Base-by-base conservation (phyloP, 2,888 invertebrate genomes). In the Drosophila infuscata region DNA sequence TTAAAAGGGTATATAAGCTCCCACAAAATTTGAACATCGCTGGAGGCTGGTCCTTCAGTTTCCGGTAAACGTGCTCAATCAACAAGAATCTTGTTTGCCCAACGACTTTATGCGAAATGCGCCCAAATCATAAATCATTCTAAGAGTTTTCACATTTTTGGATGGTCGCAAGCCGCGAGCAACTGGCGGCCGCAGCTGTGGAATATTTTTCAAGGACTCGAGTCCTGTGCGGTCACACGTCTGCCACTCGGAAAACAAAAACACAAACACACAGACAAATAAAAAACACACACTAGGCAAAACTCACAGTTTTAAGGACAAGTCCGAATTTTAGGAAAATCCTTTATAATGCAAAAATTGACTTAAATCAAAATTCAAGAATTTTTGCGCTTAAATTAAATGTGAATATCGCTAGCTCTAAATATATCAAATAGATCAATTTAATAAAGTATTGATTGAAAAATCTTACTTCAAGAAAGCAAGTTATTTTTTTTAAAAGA, bases 151-250 rank as follows among this genome's bases (percentile, higher is more conserved):
- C 73, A 65, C 67, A 69, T 56, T 58, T 54, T 53, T 68, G 38
- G 30, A 51, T 43, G 52, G 2, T 17, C 12, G 32, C 46, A 46
- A 46, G 49, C 20, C 25, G 58, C 36, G 53, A 56, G 43, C 46
- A 56, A 25, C 36, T 57, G 53, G 20, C 48, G 74, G 15, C 9
- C 63, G 53, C 52, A 77, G 77, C 62, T 75, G 84, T 57, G 62
- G 35, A 38, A 59, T 59, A 56, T 59, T 59, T 64, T 70, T 67
- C 79, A 84, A 89, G 88, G 88, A 75, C 82, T 54, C 60, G 12
- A n/a, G 29, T 52, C 20, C 56, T 53, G 25, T 58, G 72, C 46
- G 68, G 49, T 59, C 58, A 59, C 49, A 51, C n/a, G 11, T 29
- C 46, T 63, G 56, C 52, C 66, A 67, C 62, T 65, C 61, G 61